Evolutionary conservation across 2,113 vertebrate genomes (phyloP), one percentile per base, ranked within the genome.

Genomic region (Archocentrus centrarchus): DNA sequence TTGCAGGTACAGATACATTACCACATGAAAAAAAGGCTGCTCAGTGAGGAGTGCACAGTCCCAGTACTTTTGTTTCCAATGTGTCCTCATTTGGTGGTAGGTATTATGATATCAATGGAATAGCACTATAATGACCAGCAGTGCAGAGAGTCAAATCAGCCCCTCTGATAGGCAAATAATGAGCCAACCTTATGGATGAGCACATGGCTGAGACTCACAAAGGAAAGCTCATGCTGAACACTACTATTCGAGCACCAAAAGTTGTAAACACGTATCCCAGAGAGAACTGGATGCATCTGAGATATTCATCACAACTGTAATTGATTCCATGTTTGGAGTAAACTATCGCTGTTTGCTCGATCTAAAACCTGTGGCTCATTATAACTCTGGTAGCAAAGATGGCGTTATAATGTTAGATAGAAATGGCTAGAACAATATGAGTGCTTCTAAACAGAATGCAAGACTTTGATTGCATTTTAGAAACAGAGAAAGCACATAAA

Each of bases 111-210:
- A 80, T 85, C 80, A 88, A 81, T 84, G 27, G 13, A 77, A 59
- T 58, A 75, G 32, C 77, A 32, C 73, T 47, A 10, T 88, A 86
- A 88, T 78, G 77, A 30, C 61, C 78, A 64, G 63, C 62, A 61
- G 55, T 77, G 41, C 44, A 79, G 30, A 57, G 77, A 81, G 70
- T 85, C 53, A n/a, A 87, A 86, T 63, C 59, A 66, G 44, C 11
- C 32, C n/a, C 27, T 75, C 82, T 89, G 89, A 94, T 88, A 22
- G 81, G 80, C 77, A 90, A 89, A 92, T 94, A 95, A 94, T 93
- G 80, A 94, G 90, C 62, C 17, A 82, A 63, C 35, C 75, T 82
- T 83, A 92, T 91, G 86, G 87, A 90, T 83, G 88, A 84, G 75
- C 88, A 82, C 81, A 80, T 37, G 58, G 75, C 80, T 63, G 79